Conservation (phyloP, 1,140 invertebrate species). For the Araneus ventricosus region DNA sequence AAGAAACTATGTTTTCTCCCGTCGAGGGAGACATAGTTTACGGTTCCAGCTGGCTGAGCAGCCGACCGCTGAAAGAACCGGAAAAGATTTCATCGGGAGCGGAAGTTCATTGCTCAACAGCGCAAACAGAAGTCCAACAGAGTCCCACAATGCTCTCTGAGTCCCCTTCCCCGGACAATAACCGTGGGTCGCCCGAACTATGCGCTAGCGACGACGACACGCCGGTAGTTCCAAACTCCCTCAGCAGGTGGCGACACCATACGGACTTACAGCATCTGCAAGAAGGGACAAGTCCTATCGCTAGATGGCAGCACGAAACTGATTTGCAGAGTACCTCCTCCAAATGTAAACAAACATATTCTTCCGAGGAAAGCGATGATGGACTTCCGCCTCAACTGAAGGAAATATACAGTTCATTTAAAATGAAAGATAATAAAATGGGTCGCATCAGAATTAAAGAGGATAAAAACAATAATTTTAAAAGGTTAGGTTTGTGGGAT, state of each 20-base stretch:
- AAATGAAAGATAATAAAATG: conserved; percentile 68
- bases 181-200: conserved; percentile 16
- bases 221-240: conserved; percentile 31
- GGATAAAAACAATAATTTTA: conserved; percentile 70
- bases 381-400: conserved; percentile 56
- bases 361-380: conserved; percentile 51
- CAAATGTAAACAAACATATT: conserved; percentile 21
- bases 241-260: conserved; percentile 73
- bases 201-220: conserved; percentile 56
- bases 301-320: conserved; percentile 71
- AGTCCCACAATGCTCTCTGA: not conserved
- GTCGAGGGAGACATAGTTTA: conserved; percentile 66
- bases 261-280: conserved; percentile 53
- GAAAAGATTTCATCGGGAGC: conserved; percentile 64
- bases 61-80: conserved; percentile 44
- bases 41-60: conserved; percentile 60
- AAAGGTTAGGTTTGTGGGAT: conserved; percentile 70
- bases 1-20: conserved; percentile 68
- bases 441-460: conserved; percentile 65
- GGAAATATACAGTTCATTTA: conserved; percentile 68
- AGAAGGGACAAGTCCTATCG: conserved; percentile 67
- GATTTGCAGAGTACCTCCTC: not conserved
- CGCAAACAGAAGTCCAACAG: conserved; percentile 42
- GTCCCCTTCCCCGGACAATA: conserved; percentile 34
- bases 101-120: conserved; percentile 58